Conservation (phyloP, 2,113 vertebrate species). For the Corapipo altera region DNA sequence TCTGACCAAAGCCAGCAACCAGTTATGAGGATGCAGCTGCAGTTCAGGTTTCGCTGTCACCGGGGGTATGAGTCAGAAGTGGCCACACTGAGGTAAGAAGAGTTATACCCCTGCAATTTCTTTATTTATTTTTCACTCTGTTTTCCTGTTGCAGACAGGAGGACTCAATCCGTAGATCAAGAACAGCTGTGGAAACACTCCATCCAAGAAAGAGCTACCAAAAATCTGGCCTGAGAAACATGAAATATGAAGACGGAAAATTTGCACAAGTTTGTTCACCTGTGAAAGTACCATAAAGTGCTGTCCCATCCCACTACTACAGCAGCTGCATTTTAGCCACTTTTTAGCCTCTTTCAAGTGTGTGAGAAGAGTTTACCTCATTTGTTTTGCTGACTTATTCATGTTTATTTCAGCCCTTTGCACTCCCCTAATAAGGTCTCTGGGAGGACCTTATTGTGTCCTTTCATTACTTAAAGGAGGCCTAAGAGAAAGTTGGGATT, state of each 20-base stretch:
- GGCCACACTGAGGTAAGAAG: rapidly evolving
- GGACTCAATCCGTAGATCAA: neutral
- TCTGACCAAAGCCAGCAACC: neutral
- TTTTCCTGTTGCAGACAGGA: neutral
- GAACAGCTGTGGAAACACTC: neutral
- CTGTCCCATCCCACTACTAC: neutral
- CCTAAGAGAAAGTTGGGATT: neutral
- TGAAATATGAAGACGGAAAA: neutral
- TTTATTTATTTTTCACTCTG: neutral
- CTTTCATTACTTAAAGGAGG: neutral
- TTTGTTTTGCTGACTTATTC: neutral
- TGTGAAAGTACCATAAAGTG: rapidly evolving
- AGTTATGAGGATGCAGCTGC: neutral
- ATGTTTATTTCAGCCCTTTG: neutral
- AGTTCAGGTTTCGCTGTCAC: neutral
- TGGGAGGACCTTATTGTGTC: neutral
- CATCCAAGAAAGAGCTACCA: neutral
- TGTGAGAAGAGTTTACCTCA: neutral
- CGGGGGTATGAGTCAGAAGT: neutral
- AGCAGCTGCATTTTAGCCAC: neutral
- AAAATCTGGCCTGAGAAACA: neutral
- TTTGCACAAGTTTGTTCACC: neutral
- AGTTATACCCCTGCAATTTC: neutral
- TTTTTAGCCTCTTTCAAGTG: neutral
- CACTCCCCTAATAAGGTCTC: neutral